A percentile compares a stretch with the other conserved stretches of the same genome.
Conservation (phyloP, 2,797 vertebrate species). For the Gadopsis bispinosus region DNA sequence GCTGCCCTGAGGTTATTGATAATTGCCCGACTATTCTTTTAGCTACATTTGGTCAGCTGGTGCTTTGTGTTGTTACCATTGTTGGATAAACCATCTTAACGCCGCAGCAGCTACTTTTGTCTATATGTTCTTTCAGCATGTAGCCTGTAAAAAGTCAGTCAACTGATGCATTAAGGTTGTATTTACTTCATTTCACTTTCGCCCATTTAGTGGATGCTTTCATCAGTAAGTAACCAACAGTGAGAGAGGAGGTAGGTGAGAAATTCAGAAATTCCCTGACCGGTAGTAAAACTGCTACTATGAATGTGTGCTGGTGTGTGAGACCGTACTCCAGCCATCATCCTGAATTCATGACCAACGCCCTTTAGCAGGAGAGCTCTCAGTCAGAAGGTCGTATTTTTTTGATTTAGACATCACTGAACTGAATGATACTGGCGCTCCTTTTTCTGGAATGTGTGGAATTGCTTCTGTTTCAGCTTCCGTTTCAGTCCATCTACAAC, state of each 20-base stretch:
- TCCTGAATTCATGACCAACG: background rate
- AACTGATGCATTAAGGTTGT: background rate
- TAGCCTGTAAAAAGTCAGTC: background rate
- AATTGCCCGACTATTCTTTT: conserved; percentile 29
- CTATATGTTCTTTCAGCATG: background rate
- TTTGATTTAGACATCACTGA: conserved; percentile 11
- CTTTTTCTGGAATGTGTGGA: conserved; percentile 20
- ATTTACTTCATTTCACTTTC: conserved; percentile 1
- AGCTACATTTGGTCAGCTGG: conserved; percentile 38
- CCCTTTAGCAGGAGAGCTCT: background rate
- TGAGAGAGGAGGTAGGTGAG: background rate
- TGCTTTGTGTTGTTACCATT: conserved; percentile 32
- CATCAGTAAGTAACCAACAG: background rate
- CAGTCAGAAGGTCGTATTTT: background rate
- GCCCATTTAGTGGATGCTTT: background rate
- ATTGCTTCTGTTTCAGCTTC: background rate
- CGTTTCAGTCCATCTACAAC: conserved; percentile 48
- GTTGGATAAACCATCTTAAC: background rate
- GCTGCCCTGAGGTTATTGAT: conserved; percentile 54
- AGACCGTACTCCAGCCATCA: background rate
- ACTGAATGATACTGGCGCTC: background rate
- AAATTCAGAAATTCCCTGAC: background rate
- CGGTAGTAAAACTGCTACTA: background rate
- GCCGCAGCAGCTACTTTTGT: background rate
- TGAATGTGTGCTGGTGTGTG: background rate